phyloP scores from a whole-genome alignment of 2,888 invertebrate genomes.

The Pterostichus madidus region DNA sequence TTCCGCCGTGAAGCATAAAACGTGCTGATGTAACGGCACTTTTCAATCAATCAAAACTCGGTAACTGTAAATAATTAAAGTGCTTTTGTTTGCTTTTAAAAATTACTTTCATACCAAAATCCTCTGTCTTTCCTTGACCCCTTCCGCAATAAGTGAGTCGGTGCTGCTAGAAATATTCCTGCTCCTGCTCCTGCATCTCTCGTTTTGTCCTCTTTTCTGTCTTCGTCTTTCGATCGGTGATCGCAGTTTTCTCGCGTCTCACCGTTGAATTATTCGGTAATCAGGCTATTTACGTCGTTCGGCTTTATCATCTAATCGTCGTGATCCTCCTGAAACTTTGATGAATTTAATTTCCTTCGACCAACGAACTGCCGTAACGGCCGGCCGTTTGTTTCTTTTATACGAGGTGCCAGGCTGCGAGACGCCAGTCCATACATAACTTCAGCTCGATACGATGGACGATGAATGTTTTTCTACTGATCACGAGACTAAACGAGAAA shows the following conservation, averaged over 20 bases:
- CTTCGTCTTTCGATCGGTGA: neutral
- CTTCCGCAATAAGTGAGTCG: neutral
- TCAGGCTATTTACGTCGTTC: constrained; percentile 38
- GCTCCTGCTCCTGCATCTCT: neutral
- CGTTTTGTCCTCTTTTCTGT: neutral
- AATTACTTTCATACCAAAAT: constrained; percentile 26
- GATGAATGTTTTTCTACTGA: neutral
- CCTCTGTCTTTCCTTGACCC: neutral
- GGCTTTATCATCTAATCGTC: constrained; percentile 36
- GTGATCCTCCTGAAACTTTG: constrained; percentile 36
- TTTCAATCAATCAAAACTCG: constrained; percentile 57
- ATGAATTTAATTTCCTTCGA: constrained; percentile 33
- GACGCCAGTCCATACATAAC: neutral
- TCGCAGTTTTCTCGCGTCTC: constrained; percentile 4
- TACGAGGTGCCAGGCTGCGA: constrained; percentile 8
- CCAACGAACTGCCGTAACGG: constrained; percentile 24
- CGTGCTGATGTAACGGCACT: constrained; percentile 43
- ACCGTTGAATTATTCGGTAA: constrained; percentile 31
- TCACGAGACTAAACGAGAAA: neutral
- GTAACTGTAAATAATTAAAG: constrained; percentile 51
- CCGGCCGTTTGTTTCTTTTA: constrained; percentile 17
- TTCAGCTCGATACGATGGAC: neutral
- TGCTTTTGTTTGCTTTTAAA: constrained; percentile 50
- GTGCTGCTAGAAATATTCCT: neutral
- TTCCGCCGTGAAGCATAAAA: constrained; percentile 9